Base-by-base conservation (phyloP, 2,888 invertebrate genomes). In the Eretmocerus hayati region DNA sequence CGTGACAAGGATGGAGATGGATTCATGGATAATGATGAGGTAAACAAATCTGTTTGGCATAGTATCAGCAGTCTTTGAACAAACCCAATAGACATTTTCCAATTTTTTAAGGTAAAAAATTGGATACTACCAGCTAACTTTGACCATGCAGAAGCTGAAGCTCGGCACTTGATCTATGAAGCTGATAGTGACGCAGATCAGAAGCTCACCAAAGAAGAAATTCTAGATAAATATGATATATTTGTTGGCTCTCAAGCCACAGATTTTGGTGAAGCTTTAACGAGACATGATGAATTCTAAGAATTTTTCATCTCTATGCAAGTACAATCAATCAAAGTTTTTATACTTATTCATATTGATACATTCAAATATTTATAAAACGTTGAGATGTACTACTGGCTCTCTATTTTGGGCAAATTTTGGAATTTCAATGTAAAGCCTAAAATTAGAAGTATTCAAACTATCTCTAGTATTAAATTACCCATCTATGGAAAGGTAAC, bases 231-330 rank as follows among this genome's bases (percentile, higher is more conserved):
- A 69, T 96, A 96, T 69, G 97, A 99, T 72, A 76, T 96, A 9
- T 99, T 97, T 72, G 97, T 97, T 4, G 97, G 97, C 31, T 96
- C 96, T 0, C 97, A 99, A 71, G 97, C 95, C 2, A 99, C 97
- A 0, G 97, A 99, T 75, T 99, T 96, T 71, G 97, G 99, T 1
- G 95, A 97, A 69, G 95, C 95, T 5, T 75, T 99, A 15, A 83
- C 86, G 2, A 81, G 92, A 59, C 99, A 99, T 65, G 97, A 97
- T 66, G 96, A 96, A 73, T 95, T 96, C 74, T 96, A 83, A 48
- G 41, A 18, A 36, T 19, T 2, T 30, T n/a, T n/a, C n/a, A 19
- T 52, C 50, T 56, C 52, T 56, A 53, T 51, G 46, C 11, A 52
- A 46, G 15, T 52, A 48, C 39, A 19, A 19, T n/a, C n/a, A 13